phyloP scores from a whole-genome alignment of 1,140 invertebrate species.

The Bombus impatiens region DNA sequence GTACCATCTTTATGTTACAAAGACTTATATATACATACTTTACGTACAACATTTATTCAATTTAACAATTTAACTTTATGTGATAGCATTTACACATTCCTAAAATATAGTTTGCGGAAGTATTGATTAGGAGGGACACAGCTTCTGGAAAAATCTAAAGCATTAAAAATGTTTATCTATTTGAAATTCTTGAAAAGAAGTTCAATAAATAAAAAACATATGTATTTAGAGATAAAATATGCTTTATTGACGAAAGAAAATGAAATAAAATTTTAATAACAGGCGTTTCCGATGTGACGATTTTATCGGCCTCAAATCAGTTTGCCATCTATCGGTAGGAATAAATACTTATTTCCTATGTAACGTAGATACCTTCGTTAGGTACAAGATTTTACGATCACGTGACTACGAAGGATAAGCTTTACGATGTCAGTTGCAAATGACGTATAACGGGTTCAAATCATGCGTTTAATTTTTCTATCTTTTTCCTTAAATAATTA shows the following conservation, averaged over 20 bases:
- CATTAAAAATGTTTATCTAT: background rate
- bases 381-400: background rate
- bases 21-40: background rate
- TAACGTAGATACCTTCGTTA: background rate
- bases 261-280: background rate
- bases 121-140: background rate
- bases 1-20: background rate
- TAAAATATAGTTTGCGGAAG: background rate
- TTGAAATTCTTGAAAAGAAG: background rate
- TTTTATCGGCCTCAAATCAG: background rate
- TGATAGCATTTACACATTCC: no score
- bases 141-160: background rate
- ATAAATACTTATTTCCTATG: background rate
- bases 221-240: background rate
- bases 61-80: background rate
- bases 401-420: background rate
- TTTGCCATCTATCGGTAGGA: background rate
- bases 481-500: background rate
- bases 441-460: background rate
- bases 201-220: background rate
- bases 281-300: background rate
- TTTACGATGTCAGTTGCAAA: background rate
- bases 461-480: background rate
- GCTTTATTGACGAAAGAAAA: background rate
- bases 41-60: no score